These are phyloP conservation scores for Lutjanus erythropterus DNA, from an alignment of 2,113 vertebrate species.

Conservation along the genomic window DNA sequence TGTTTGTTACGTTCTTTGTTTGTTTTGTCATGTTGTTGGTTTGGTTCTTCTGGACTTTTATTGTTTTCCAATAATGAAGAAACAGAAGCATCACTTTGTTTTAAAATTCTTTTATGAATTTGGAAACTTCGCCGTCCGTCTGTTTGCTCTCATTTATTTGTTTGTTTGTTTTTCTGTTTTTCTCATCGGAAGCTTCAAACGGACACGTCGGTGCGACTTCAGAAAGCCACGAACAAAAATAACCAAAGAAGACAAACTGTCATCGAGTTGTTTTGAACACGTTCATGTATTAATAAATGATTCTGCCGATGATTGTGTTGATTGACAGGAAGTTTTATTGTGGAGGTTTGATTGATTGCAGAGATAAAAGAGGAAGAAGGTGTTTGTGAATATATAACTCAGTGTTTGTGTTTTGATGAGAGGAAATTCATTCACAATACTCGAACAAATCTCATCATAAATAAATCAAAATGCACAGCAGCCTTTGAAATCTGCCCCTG, in stretches of 20 bases:
- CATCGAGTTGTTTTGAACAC: not conserved
- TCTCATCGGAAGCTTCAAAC: not conserved
- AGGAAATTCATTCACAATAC: conserved; percentile 41
- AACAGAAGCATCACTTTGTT: not conserved
- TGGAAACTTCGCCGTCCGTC: not conserved
- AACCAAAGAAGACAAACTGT: too few species aligned
- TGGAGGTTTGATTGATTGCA: conserved; percentile 36
- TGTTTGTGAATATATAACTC: conserved; percentile 54
- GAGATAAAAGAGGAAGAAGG: conserved; percentile 62
- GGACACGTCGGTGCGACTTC: not conserved
- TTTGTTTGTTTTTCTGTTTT: not conserved
- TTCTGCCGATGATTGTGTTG: conserved; percentile 18
- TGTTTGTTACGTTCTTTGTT: rapidly evolving
- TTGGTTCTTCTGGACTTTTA: not conserved
- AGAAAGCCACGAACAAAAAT: not conserved
- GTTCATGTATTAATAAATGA: conserved; percentile 21
- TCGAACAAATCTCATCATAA: conserved; percentile 42
- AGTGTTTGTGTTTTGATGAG: conserved; percentile 53
- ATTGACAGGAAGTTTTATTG: conserved; percentile 34
- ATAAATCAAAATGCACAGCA: conserved; percentile 51
- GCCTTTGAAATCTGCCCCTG: conserved; percentile 52
- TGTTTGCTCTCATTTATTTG: not conserved
- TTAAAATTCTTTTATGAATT: not conserved
- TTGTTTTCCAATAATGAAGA: not conserved
- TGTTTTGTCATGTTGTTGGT: not conserved